Percentiles rank a stretch among this genome's conserved stretches.
Evolutionary conservation across 1,140 invertebrate species (phyloP).

Genomic region (Gonatopus flavifemur): DNA sequence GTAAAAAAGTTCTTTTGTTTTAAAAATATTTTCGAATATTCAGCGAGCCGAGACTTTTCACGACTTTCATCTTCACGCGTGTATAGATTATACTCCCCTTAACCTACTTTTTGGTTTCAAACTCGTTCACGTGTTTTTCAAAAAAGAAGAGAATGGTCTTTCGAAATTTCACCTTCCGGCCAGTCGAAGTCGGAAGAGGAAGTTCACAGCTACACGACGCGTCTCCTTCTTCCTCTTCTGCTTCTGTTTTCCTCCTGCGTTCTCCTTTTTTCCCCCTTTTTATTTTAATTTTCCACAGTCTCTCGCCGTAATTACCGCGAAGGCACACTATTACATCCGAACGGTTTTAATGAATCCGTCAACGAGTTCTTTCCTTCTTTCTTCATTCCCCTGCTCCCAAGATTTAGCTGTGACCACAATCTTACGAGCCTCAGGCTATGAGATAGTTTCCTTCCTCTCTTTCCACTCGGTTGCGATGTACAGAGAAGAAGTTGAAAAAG

Average conservation of each 20-base stretch:
- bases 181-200: too few relatives aligned
- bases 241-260: background rate
- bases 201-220: too few relatives aligned
- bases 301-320: conserved; percentile 43
- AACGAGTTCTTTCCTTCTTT: conserved; percentile 30
- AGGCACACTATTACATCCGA: conserved; percentile 44
- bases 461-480: background rate
- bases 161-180: conserved; percentile 24
- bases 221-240: background rate
- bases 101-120: too few relatives aligned
- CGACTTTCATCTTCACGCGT: conserved; percentile 3
- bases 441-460: conserved; percentile 16
- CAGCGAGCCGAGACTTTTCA: too few relatives aligned
- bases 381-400: background rate
- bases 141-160: too few relatives aligned
- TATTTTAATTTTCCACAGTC: conserved; percentile 9
- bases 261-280: background rate
- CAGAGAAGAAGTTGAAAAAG: background rate
- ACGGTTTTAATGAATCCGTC: conserved; percentile 53
- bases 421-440: conserved; percentile 41
- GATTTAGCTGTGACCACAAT: conserved; percentile 28
- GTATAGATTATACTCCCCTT: too few relatives aligned
- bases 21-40: too few relatives aligned
- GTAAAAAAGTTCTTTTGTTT: too few relatives aligned
- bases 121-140: too few relatives aligned